These are phyloP conservation scores for Leucoraja erinaceus DNA, from an alignment of 2,113 vertebrate species.

Conservation along the genomic window DNA sequence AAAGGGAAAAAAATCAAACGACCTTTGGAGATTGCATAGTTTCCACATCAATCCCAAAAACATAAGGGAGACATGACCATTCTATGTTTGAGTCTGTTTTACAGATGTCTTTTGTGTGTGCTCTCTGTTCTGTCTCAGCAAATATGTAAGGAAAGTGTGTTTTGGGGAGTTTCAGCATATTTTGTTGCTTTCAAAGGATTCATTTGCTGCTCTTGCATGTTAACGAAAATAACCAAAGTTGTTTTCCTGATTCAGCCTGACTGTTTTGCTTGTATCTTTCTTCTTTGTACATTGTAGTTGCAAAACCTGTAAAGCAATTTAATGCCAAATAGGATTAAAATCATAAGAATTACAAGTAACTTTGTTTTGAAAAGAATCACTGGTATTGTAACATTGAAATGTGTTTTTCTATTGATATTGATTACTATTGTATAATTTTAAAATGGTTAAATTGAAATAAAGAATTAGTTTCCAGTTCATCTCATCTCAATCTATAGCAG, in stretches of 20 bases:
- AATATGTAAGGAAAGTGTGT: neutral
- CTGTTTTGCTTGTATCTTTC: neutral
- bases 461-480: slow-evolving; percentile 16
- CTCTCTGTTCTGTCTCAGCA: neutral
- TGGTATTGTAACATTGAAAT: slow-evolving; percentile 13
- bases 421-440: slow-evolving; percentile 30
- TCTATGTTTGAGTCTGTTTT: neutral
- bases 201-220: slow-evolving; percentile 32
- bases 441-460: slow-evolving; percentile 35
- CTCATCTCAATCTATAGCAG: neutral
- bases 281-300: slow-evolving; percentile 23
- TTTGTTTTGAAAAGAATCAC: slow-evolving; percentile 12
- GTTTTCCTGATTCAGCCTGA: neutral
- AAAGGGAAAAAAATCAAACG: neutral
- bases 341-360: slow-evolving; percentile 14
- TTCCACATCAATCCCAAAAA: neutral
- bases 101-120: neutral
- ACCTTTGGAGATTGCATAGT: neutral
- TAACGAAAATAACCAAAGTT: slow-evolving; percentile 25
- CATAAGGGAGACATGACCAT: neutral
- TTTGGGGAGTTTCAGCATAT: neutral
- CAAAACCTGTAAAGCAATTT: neutral
- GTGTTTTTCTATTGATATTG: slow-evolving; percentile 28
- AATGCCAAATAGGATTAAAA: slow-evolving; percentile 18
- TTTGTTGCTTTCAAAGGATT: neutral